Base-by-base conservation (phyloP, 2,888 invertebrate genomes). In the Tortricodes alternella region DNA sequence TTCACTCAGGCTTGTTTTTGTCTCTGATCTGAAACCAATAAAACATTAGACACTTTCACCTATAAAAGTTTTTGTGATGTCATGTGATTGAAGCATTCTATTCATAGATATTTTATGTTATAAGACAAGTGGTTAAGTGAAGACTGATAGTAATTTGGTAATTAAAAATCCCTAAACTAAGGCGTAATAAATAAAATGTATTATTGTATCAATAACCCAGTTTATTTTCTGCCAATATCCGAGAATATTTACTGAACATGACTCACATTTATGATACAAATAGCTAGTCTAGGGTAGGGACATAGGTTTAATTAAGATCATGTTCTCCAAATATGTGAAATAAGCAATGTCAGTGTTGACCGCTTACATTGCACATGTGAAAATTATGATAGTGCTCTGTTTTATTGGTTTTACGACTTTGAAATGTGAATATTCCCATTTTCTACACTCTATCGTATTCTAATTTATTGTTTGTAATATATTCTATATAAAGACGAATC, bases 381-480 rank as follows among this genome's bases (percentile, higher is more conserved):
- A 59, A 43, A 51, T 59, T 59, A 56, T 50, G 46, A 62, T 55
- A 60, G 58, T 55, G 53, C 61, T 59, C 70, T 76, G 83, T 85
- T 85, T 85, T 83, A 84, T 85, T 88, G 88, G 87, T 89, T 89
- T 85, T 83, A 74, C 72, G 68, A 65, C 62, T 55, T 58, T 63
- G 56, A 50, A 62, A 60, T 74, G 70, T 76, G 68, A 71, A 78
- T 77, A 78, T 74, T 58, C 76, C 65, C 65, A 82, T 89, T 90
- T 90, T 89, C 89, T 90, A 90, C 89, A 89, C 89, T 89, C 79
- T 89, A 89, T 90, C 89, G 75, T 76, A 78, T 78, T 71, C 64
- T 65, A 68, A 67, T 67, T 67, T 60, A 70, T 61, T 58, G 59
- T 64, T 49, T 57, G 57, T 64, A 63, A 57, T 63, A 58, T 58